Percentiles rank a stretch among this genome's conserved stretches.
Evolutionary conservation across 2,888 invertebrate genomes (phyloP).

Genomic region (Alviniconcha strummeri): DNA sequence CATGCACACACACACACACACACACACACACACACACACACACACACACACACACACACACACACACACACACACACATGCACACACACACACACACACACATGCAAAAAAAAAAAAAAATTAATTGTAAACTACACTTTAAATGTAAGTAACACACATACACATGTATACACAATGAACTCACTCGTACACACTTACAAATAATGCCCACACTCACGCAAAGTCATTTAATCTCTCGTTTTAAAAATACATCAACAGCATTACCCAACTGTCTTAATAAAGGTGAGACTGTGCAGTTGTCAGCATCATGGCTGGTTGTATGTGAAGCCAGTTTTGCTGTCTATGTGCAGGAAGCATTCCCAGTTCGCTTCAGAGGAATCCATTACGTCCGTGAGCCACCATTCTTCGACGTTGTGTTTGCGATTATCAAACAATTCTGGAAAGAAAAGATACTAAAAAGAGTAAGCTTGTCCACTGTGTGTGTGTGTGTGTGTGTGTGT

Average conservation of each 20-base stretch:
- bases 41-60: not conserved
- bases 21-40: not conserved
- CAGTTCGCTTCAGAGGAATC: conserved; percentile 88
- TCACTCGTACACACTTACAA: not conserved
- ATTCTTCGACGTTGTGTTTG: conserved; percentile 92
- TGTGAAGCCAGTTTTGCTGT: not conserved
- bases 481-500: not conserved
- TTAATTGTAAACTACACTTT: not conserved
- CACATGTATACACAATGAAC: not conserved
- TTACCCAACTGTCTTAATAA: no score
- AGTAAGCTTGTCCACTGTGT: conserved; percentile 72
- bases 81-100: not conserved
- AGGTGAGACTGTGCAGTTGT: no score
- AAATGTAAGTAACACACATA: not conserved
- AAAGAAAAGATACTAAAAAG: conserved; percentile 88
- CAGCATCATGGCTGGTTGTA: no score
- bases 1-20: not conserved
- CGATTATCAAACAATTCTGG: conserved; percentile 91
- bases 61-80: not conserved
- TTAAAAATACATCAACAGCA: not conserved
- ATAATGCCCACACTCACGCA: not conserved
- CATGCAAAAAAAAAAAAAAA: not conserved
- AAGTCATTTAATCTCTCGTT: not conserved
- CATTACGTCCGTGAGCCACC: conserved; percentile 93
- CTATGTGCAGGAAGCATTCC: conserved; percentile 84